Base-by-base conservation (phyloP, 2,888 invertebrate species). In the Disparrhopalites patrizii region DNA sequence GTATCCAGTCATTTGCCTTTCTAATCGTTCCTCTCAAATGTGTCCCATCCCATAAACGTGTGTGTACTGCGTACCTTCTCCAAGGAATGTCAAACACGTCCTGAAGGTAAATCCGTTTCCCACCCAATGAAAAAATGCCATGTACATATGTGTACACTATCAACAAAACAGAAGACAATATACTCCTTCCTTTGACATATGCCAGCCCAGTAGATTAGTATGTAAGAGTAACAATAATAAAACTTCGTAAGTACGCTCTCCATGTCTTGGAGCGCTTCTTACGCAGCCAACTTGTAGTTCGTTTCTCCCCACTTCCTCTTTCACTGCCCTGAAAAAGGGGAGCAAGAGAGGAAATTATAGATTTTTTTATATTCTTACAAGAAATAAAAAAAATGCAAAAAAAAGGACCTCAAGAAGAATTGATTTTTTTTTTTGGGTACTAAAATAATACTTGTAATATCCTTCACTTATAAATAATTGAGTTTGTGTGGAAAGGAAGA, bases 1-100 rank as follows among this genome's bases (percentile, higher is more conserved):
- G n/a, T n/a, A 36, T 56, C 30, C 20, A 56, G 43, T n/a, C 10
- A 33, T 31, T 55, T 5, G 31, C 13, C 7, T 55, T 18, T 55
- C n/a, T 30, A 31, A 55, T 55, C 38, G 38, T 25, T 47, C 28
- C 18, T 60, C 43, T 47, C 60, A 23, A 36, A n/a, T 40, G 18
- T 33, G 40, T 43, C 43, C 47, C 40, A 47, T 25, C 23, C 40
- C 56, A 47, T 58, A 47, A 58, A 58, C 31, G 47, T 58, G 58
- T n/a, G n/a, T n/a, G n/a, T n/a, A n/a, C n/a, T n/a, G n/a, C n/a
- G n/a, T n/a, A n/a, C n/a, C n/a, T n/a, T n/a, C n/a, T 58, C 58
- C 58, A n/a, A 28, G 4, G 47, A 58, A 58, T 58, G 60, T 50
- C 60, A 61, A 50, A 47, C 60, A 30, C 47, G 43, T 58, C n/a